Conservation (phyloP, 1,140 invertebrate species). For the Zaprionus camerounensis region DNA sequence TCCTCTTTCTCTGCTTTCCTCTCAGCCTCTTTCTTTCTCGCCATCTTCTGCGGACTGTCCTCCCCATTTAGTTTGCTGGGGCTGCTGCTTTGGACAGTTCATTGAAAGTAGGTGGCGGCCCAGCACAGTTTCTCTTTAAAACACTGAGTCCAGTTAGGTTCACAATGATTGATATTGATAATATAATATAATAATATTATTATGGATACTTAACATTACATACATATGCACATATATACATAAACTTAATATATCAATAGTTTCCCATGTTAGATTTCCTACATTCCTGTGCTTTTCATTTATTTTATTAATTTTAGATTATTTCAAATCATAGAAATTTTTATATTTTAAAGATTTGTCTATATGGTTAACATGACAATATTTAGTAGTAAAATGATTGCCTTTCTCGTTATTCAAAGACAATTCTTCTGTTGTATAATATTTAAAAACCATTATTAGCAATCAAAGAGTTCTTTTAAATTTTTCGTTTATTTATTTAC, state of each 20-base stretch:
- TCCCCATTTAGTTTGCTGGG: neutral
- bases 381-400: neutral
- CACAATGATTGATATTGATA: neutral
- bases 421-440: too few relatives aligned
- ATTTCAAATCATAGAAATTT: too few relatives aligned
- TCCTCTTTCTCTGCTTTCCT: constrained; percentile 4
- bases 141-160: neutral
- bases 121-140: constrained; percentile 28
- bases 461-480: too few relatives aligned
- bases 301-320: too few relatives aligned
- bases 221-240: too few relatives aligned
- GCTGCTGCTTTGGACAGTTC: constrained; percentile 59
- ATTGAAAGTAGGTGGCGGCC: constrained; percentile 65
- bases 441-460: too few relatives aligned
- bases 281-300: too few relatives aligned
- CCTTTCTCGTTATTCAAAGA: neutral
- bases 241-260: too few relatives aligned
- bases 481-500: too few relatives aligned
- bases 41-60: neutral
- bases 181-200: neutral
- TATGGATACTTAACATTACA: too few relatives aligned
- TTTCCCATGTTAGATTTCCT: too few relatives aligned
- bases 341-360: neutral
- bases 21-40: constrained; percentile 34
- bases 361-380: neutral